phyloP scores from a whole-genome alignment of 2,113 vertebrate species.

The Prunella fulvescens region DNA sequence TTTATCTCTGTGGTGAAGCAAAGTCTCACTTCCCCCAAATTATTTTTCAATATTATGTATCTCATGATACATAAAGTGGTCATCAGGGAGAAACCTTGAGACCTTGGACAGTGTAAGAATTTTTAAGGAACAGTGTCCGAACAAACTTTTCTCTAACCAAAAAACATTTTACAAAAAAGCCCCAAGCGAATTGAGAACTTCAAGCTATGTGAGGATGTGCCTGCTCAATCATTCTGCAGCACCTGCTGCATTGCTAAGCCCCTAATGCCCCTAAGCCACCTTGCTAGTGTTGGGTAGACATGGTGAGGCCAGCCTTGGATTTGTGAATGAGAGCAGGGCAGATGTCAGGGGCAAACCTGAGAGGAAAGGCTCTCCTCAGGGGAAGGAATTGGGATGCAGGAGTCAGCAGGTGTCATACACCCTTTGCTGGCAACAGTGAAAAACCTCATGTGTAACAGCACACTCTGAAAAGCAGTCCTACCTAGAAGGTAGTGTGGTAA shows the following conservation, averaged over 20 bases:
- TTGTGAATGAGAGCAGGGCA: background rate
- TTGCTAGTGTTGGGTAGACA: background rate
- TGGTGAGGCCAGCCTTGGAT: background rate
- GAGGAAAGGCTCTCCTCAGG: background rate
- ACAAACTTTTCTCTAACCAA: background rate
- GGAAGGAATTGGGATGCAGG: background rate
- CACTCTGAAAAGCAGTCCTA: background rate
- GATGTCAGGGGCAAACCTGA: background rate
- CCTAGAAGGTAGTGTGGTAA: background rate
- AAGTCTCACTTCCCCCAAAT: background rate
- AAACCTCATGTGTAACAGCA: fast-evolving
- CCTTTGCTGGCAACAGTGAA: background rate
- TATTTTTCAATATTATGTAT: background rate
- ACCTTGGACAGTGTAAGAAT: background rate
- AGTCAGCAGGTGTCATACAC: background rate
- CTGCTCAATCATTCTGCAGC: background rate
- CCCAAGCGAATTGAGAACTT: background rate
- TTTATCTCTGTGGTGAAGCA: background rate
- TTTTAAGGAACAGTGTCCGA: background rate
- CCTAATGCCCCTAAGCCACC: background rate
- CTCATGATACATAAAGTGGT: background rate
- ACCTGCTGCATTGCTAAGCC: background rate
- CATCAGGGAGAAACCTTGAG: background rate
- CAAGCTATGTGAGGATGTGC: fast-evolving
- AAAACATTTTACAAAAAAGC: background rate